A percentile compares a stretch with the other conserved stretches of the same genome.
phyloP scores from a whole-genome alignment of 2,888 invertebrate genomes.

The Chrysolina oricalcia region DNA sequence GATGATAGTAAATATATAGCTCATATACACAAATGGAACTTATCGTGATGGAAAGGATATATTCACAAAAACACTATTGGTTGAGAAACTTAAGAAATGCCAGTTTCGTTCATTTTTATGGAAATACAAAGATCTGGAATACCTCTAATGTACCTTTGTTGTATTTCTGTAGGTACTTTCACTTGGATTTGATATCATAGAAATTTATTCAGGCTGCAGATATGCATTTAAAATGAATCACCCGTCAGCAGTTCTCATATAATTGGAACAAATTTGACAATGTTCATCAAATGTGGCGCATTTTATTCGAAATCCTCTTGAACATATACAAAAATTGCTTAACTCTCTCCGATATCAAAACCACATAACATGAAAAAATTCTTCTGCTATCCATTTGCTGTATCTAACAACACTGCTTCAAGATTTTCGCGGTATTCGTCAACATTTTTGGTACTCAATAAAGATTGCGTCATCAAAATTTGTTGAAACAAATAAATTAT shows the following conservation, averaged over 20 bases:
- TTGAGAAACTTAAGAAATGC: background rate
- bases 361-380: slow-evolving; percentile 23
- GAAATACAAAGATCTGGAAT: too few relatives aligned
- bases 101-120: background rate
- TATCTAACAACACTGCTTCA: slow-evolving; percentile 4
- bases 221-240: background rate
- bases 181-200: slow-evolving; percentile 7
- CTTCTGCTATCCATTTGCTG: slow-evolving; percentile 1
- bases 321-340: slow-evolving; percentile 3
- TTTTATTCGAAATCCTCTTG: background rate
- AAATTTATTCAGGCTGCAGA: background rate
- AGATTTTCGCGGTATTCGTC: slow-evolving; percentile 5
- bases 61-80: background rate
- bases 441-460: background rate
- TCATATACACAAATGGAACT: background rate
- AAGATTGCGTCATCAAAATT: background rate
- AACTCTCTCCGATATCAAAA: slow-evolving; percentile 22
- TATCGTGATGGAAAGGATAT: background rate
- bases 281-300: too few relatives aligned
- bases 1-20: background rate
- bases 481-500: slow-evolving; percentile 21
- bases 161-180: background rate
- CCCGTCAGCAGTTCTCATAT: background rate
- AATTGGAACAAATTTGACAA: background rate
- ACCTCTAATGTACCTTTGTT: too few relatives aligned